Conservation (phyloP, 1,140 invertebrate species). For the Nebria ingens region DNA sequence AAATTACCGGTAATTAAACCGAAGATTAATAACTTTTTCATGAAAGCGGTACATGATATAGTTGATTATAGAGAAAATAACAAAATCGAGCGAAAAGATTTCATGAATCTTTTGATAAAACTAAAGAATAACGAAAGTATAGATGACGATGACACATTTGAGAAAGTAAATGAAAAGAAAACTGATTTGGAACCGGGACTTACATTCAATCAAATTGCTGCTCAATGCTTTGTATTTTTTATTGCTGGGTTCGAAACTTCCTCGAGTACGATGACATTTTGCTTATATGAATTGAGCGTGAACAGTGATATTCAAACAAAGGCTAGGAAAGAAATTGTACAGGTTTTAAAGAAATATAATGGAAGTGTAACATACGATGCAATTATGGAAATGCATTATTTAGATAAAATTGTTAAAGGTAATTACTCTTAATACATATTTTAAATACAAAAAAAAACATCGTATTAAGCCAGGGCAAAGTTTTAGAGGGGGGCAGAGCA, state of each 20-base stretch:
- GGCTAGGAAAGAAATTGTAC: constrained; percentile 10
- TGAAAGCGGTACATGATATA: not conserved
- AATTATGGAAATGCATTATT: constrained; percentile 25
- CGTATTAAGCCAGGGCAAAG: too few relatives aligned
- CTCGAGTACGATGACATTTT: not conserved
- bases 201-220: not conserved
- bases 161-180: too few relatives aligned
- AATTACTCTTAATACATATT: too few relatives aligned
- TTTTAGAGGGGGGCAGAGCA: too few relatives aligned
- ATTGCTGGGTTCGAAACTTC: not conserved
- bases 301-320: not conserved
- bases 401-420: constrained; percentile 17
- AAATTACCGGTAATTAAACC: too few relatives aligned
- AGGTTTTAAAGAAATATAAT: constrained; percentile 17
- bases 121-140: not conserved
- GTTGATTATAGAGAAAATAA: not conserved
- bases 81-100: constrained; percentile 21
- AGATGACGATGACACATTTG: constrained; percentile 28
- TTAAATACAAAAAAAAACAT: too few relatives aligned
- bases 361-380: too few relatives aligned
- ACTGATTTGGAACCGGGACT: too few relatives aligned
- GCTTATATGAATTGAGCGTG: not conserved
- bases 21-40: too few relatives aligned
- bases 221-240: too few relatives aligned
- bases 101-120: not conserved